Conservation (phyloP, 2,888 invertebrate species). For the Dilophus febrilis region DNA sequence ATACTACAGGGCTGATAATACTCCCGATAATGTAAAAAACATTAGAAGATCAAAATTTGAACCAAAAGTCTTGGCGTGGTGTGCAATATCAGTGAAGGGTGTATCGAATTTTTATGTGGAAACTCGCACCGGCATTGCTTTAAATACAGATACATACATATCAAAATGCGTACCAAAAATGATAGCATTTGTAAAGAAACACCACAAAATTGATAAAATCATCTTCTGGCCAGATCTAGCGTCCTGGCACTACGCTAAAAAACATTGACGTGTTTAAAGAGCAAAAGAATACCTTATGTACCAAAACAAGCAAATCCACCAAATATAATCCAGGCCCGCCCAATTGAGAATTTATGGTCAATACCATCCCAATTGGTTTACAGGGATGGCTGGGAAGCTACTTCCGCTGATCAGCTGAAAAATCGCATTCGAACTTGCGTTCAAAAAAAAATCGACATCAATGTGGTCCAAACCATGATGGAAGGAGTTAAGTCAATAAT, state of each 20-base stretch:
- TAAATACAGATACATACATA: too few relatives aligned
- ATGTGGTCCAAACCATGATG: not conserved
- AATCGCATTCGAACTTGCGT: too few relatives aligned
- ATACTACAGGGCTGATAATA: too few relatives aligned
- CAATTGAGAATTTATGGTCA: slow-evolving; percentile 7
- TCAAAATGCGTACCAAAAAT: too few relatives aligned
- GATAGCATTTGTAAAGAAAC: too few relatives aligned
- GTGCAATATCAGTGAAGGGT: too few relatives aligned
- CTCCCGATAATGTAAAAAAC: too few relatives aligned
- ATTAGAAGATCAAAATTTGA: too few relatives aligned
- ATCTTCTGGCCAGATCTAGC: slow-evolving; percentile 6
- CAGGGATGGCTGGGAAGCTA: slow-evolving; percentile 5
- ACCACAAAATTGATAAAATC: too few relatives aligned
- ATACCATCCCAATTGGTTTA: slow-evolving; percentile 2
- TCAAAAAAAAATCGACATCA: not conserved
- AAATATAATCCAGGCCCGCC: slow-evolving; percentile 7
- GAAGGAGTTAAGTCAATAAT: not conserved
- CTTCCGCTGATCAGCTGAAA: slow-evolving; percentile 2
- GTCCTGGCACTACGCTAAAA: slow-evolving; percentile 3
- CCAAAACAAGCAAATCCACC: slow-evolving; percentile 8
- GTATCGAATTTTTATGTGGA: too few relatives aligned
- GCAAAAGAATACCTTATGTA: slow-evolving; percentile 4
- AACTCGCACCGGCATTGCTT: too few relatives aligned
- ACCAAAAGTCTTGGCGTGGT: too few relatives aligned
- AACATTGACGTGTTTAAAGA: slow-evolving; percentile 3